Evolutionary conservation across 2,113 vertebrate species (phyloP), one percentile per base, ranked within the genome.

Genomic region (Sinocyclocheilus anophthalmus): DNA sequence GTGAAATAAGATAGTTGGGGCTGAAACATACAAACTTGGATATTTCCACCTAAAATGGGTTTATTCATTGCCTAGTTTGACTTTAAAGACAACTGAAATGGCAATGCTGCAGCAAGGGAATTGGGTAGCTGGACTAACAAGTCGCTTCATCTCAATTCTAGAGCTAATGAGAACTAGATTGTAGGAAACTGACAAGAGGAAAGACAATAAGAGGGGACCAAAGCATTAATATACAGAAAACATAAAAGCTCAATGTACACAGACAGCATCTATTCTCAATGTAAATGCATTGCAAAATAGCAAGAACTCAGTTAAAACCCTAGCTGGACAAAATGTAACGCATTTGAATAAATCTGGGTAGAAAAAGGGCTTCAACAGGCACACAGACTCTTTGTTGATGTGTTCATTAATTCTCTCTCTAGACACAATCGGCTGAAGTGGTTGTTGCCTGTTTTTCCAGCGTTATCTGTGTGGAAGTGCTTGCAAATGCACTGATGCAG

Each of bases 351-450:
- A 48, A 67, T 45, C n/a, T 8, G 16, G 20, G 20, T 16, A 67
- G 24, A 50, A 53, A 53, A 55, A 33, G 63, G 3, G 22, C 69
- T 69, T 45, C 14, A 65, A 69, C 45, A 11, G 45, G 63, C 61
- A 69, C 16, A 82, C 16, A 50, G n/a, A 81, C 39, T 50, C 39
- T 81, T 67, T 82, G 80, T 82, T 69, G 79, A 45, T 42, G 42
- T 82, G 80, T 82, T 50, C 63, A 82, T 82, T 82, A 53, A 82
- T 82, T 69, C 42, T 22, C 4, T 67, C 63, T 57, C 26, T 7
- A 79, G 50, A 79, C 53, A 69, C 80, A 67, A 82, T 69, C 42
- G 61, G 11, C 16, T 50, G 80, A 82, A 82, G 80, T 67, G 42
- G 57, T 39, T 45, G 57, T 59, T 81, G 78, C 37, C 59, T 1